These are phyloP conservation scores for Mythimna vitellina DNA, from an alignment of 2,888 invertebrate genomes.

Conservation along the genomic window DNA sequence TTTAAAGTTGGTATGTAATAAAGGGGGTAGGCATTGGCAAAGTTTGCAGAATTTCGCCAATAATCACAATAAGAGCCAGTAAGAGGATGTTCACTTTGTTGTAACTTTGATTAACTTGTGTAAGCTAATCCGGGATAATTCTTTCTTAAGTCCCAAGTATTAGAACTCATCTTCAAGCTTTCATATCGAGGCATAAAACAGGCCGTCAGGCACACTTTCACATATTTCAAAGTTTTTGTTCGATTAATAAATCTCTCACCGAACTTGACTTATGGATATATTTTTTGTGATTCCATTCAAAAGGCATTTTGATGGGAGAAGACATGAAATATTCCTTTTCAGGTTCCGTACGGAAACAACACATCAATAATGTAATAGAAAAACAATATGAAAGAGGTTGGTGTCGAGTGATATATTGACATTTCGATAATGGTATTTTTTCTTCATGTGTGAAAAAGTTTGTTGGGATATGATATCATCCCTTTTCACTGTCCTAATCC, in stretches of 20 bases:
- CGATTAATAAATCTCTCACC: constrained; percentile 11
- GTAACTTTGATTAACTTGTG: constrained; percentile 51
- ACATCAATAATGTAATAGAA: constrained; percentile 19
- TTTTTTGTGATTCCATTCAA: constrained; percentile 7
- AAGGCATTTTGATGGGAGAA: constrained; percentile 12
- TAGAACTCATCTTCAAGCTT: constrained; percentile 12
- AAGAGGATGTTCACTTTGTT: constrained; percentile 33
- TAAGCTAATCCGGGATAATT: constrained; percentile 41
- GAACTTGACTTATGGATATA: constrained; percentile 8
- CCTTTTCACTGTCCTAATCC: constrained; percentile 15
- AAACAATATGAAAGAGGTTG: constrained; percentile 15
- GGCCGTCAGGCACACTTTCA: constrained; percentile 2
- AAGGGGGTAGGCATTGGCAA: background rate
- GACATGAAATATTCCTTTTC: constrained; percentile 3
- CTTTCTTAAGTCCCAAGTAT: constrained; percentile 28
- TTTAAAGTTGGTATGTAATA: constrained; percentile 13
- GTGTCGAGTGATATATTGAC: constrained; percentile 29
- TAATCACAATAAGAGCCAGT: constrained; percentile 33
- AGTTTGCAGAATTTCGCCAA: constrained; percentile 38
- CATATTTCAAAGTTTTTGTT: background rate
- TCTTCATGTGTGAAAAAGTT: constrained; percentile 4
- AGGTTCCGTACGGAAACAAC: background rate
- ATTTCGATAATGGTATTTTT: constrained; percentile 23
- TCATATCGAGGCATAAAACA: constrained; percentile 33
- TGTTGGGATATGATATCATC: background rate